These are phyloP conservation scores for Andrena marginata DNA, from an alignment of 2,888 invertebrate genomes.

Conservation along the genomic window DNA sequence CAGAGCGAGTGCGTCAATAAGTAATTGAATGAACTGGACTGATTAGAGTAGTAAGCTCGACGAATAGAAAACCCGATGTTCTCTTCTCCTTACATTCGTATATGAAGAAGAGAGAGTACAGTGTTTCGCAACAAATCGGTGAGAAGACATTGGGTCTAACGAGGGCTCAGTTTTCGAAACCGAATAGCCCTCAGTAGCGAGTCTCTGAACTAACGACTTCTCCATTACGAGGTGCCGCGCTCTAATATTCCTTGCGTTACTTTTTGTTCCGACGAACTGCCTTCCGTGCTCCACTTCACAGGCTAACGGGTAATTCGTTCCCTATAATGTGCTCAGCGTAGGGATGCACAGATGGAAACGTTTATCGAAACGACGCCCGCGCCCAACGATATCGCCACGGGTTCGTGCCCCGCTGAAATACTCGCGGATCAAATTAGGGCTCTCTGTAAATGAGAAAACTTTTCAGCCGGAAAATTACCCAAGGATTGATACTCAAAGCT, in stretches of 20 bases:
- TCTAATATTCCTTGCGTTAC: constrained; percentile 1
- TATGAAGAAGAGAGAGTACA: not conserved
- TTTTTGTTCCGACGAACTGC: constrained; percentile 12
- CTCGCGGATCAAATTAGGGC: constrained; percentile 47
- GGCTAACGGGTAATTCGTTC: constrained; percentile 15
- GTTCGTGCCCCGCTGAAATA: constrained; percentile 33
- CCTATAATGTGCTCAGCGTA: not conserved
- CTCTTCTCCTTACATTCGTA: no score
- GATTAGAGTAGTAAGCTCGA: no score
- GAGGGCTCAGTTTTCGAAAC: not conserved
- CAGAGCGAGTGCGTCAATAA: not conserved
- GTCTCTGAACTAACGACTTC: constrained; percentile 1
- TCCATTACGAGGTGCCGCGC: not conserved
- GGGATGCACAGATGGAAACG: constrained; percentile 39
- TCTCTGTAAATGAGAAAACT: constrained; percentile 56
- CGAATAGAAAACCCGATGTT: no score
- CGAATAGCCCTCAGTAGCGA: not conserved
- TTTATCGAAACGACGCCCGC: constrained; percentile 30
- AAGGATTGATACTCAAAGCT: constrained; percentile 45
- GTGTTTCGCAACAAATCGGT: not conserved
- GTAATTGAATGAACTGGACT: no score
- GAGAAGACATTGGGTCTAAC: not conserved
- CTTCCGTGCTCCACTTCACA: constrained; percentile 9
- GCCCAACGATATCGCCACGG: constrained; percentile 28
- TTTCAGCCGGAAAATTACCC: constrained; percentile 53